These are phyloP conservation scores for Rhodinocichla rosea DNA, from an alignment of 2,113 vertebrate species.

Conservation along the genomic window DNA sequence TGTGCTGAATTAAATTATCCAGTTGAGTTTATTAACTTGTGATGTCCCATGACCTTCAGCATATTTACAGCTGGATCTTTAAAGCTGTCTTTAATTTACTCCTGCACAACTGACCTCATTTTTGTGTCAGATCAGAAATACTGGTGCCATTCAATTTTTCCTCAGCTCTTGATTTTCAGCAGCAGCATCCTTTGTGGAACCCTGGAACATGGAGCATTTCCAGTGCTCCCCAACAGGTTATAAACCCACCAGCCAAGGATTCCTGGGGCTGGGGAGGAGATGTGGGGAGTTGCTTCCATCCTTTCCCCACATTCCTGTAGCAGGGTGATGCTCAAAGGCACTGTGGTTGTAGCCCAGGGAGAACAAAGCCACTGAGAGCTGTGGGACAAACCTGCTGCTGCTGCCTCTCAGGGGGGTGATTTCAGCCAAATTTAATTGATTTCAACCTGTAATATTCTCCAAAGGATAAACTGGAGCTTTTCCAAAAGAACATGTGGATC, in stretches of 20 bases:
- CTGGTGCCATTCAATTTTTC: background rate
- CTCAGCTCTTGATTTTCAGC: background rate
- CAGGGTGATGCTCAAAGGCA: background rate
- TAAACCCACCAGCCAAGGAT: background rate
- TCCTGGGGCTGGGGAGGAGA: background rate
- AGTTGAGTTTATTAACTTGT: slow-evolving; percentile 43
- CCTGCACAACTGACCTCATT: background rate
- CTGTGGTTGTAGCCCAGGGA: background rate
- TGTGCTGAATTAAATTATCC: slow-evolving; percentile 13
- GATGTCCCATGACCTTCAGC: slow-evolving; percentile 7
- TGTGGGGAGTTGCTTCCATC: too few relatives aligned
- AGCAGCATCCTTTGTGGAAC: background rate
- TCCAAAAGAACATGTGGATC: fast-evolving
- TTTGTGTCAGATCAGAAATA: background rate
- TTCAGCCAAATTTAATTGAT: background rate
- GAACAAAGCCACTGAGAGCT: background rate
- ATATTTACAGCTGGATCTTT: slow-evolving; percentile 31
- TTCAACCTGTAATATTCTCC: background rate
- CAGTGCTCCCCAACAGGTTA: background rate
- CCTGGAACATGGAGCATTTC: background rate
- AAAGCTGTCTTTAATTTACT: background rate
- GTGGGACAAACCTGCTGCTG: background rate
- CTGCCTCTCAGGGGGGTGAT: background rate
- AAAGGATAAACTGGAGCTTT: background rate
- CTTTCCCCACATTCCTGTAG: background rate